These are phyloP conservation scores for Dasyurus viverrinus DNA, from an alignment of 2,113 vertebrate genomes.

Conservation along the genomic window DNA sequence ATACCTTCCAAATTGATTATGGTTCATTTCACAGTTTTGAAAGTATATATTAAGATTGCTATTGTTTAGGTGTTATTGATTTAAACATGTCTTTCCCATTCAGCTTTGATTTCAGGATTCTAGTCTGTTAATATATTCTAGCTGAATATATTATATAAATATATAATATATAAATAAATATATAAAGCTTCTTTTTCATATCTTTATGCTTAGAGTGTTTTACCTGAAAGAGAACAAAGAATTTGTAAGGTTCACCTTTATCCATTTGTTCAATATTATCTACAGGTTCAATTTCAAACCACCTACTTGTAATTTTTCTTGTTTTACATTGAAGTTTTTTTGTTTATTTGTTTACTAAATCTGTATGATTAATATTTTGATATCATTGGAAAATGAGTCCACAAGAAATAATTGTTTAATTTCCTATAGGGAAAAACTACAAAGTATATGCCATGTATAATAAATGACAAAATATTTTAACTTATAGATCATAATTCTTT, in stretches of 20 bases:
- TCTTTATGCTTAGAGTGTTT: not conserved
- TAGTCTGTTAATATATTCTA: not conserved
- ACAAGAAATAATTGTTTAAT: not conserved
- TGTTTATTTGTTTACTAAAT: not conserved
- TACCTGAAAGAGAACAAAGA: not conserved
- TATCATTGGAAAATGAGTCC: not conserved
- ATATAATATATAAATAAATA: too few species aligned
- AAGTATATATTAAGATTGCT: not conserved
- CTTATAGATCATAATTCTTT: not conserved
- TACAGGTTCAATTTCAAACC: not conserved
- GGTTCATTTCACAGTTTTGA: not conserved
- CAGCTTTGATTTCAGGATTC: not conserved
- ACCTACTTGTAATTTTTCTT: not conserved
- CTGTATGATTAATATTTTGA: not conserved
- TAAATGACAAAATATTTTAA: not conserved
- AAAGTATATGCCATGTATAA: not conserved
- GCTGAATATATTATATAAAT: too few species aligned
- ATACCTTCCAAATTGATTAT: not conserved
- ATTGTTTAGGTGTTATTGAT: not conserved
- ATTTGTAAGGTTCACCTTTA: not conserved
- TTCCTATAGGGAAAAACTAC: not conserved
- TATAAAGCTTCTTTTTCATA: not conserved
- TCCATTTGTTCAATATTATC: not conserved
- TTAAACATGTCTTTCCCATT: not conserved
- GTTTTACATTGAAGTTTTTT: not conserved